Percentiles rank a stretch among this genome's conserved stretches.
phyloP scores from a whole-genome alignment of 2,797 vertebrate genomes.

The Halcyon leucocephala region DNA sequence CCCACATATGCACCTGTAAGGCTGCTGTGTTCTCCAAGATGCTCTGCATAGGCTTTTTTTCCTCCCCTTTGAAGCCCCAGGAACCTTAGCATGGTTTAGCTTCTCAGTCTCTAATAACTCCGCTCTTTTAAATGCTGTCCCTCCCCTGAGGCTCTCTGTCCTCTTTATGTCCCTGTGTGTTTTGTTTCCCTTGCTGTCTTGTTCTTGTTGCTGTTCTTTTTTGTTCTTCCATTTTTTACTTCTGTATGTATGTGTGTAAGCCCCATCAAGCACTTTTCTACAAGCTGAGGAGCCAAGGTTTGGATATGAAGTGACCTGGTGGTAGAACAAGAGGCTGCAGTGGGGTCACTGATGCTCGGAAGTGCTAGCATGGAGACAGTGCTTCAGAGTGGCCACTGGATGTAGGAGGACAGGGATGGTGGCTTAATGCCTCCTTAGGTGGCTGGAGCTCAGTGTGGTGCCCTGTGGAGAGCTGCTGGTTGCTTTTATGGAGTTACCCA shows the following conservation, averaged over 20 bases:
- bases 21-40: not conserved
- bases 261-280: not conserved
- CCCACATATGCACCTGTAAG: not conserved
- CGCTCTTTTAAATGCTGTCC: not conserved
- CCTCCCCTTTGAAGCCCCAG: not conserved
- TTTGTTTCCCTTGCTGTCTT: slow-evolving; percentile 38
- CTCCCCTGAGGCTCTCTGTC: slow-evolving; percentile 36
- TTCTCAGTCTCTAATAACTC: not conserved
- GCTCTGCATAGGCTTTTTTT: not conserved
- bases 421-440: fast-evolving
- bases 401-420: not conserved
- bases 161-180: slow-evolving; percentile 48
- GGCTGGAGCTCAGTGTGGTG: not conserved
- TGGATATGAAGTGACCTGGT: not conserved
- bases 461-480: not conserved
- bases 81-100: not conserved
- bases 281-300: not conserved
- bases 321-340: not conserved
- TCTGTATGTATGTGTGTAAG: not conserved
- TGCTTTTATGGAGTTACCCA: not conserved
- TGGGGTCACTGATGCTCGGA: not conserved
- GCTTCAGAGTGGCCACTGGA: not conserved
- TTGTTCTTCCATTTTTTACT: not conserved
- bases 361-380: not conserved
- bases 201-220: not conserved